Evolutionary conservation across 2,888 invertebrate genomes (phyloP).

Genomic region (Liposcelis brunnea): DNA sequence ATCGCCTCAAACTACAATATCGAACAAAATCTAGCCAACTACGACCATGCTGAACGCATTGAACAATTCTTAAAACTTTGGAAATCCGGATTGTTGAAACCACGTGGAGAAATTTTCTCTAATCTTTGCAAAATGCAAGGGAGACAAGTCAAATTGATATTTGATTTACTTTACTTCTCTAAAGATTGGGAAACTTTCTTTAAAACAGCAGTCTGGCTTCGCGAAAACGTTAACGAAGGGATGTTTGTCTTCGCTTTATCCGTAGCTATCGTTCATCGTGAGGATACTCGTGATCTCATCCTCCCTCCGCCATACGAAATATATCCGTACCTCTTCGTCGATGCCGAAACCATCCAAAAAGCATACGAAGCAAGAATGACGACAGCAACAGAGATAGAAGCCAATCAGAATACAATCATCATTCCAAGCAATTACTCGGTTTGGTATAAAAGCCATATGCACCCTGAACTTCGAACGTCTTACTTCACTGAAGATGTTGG

Average conservation of each 20-base stretch:
- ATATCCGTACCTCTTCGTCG: constrained; percentile 44
- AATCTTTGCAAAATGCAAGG: constrained; percentile 18
- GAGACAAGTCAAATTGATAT: constrained; percentile 22
- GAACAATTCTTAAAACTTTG: constrained; percentile 16
- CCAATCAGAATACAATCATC: constrained; percentile 29
- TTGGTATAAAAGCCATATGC: constrained; percentile 31
- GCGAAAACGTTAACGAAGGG: constrained; percentile 42
- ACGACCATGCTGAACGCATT: constrained; percentile 10
- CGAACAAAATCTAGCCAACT: not conserved
- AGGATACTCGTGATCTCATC: constrained; percentile 37
- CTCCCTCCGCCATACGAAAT: constrained; percentile 52
- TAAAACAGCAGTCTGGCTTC: constrained; percentile 47
- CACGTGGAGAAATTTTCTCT: constrained; percentile 20
- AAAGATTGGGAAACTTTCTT: constrained; percentile 42
- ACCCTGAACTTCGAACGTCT: constrained; percentile 37
- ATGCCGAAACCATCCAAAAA: constrained; percentile 23
- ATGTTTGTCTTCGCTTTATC: constrained; percentile 44
- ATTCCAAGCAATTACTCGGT: constrained; percentile 45
- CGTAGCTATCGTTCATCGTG: constrained; percentile 38
- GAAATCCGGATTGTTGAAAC: constrained; percentile 14
- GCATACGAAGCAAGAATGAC: constrained; percentile 3
- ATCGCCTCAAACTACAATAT: constrained; percentile 8
- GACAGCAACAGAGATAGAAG: constrained; percentile 20
- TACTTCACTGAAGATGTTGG: constrained; percentile 60
- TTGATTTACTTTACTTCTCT: constrained; percentile 38